These are phyloP conservation scores for Samia ricini DNA, from an alignment of 1,140 invertebrate genomes.

Conservation along the genomic window DNA sequence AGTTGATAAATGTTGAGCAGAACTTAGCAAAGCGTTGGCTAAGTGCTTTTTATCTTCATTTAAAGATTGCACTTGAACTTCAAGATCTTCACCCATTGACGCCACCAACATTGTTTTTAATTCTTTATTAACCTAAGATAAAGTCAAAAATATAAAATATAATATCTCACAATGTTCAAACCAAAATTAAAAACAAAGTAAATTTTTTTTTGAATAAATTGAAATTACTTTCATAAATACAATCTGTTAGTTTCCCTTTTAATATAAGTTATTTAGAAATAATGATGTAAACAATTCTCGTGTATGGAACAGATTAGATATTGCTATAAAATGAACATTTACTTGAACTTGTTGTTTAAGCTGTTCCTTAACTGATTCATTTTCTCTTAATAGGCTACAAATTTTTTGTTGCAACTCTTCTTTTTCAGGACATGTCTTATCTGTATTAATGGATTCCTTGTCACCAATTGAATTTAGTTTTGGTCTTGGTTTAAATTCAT, in stretches of 20 bases:
- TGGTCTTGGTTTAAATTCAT: slow-evolving; percentile 64
- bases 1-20: slow-evolving; percentile 88
- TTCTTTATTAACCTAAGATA: slow-evolving; percentile 90
- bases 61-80: slow-evolving; percentile 91
- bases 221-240: too few relatives aligned
- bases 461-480: slow-evolving; percentile 78
- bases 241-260: not conserved
- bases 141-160: not conserved
- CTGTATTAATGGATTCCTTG: slow-evolving; percentile 34
- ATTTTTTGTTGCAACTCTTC: slow-evolving; percentile 62
- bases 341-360: slow-evolving; percentile 76
- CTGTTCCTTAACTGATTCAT: slow-evolving; percentile 69
- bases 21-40: slow-evolving; percentile 89
- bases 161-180: not conserved
- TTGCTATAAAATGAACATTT: slow-evolving; percentile 1
- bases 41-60: slow-evolving; percentile 94
- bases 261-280: not conserved
- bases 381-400: slow-evolving; percentile 49
- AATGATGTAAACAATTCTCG: not conserved
- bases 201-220: too few relatives aligned
- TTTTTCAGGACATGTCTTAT: slow-evolving; percentile 43
- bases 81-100: slow-evolving; percentile 95
- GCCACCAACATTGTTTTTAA: slow-evolving; percentile 95
- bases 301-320: not conserved
- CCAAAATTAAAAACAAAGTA: slow-evolving; percentile 8